Conservation (phyloP, 2,888 invertebrate species). For the Dolichopus griseipennis region DNA sequence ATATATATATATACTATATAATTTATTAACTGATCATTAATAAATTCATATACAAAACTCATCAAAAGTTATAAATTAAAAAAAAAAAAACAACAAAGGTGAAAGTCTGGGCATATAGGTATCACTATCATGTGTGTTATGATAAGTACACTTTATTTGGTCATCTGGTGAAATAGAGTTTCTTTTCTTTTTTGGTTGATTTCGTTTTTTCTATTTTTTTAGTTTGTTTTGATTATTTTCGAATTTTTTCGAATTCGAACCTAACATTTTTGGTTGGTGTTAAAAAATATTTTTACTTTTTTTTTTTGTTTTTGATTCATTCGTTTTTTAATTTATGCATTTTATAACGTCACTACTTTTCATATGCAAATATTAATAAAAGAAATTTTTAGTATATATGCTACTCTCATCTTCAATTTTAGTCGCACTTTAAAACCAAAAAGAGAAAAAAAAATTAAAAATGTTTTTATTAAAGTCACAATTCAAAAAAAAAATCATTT, state of each 20-base stretch:
- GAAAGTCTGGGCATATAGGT: background rate
- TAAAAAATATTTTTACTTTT: background rate
- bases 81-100: background rate
- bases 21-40: too few species aligned
- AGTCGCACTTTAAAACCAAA: background rate
- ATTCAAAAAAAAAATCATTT: background rate
- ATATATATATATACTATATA: too few species aligned
- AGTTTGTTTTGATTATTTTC: too few species aligned
- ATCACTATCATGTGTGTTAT: too few species aligned
- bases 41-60: too few species aligned
- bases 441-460: background rate
- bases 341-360: background rate
- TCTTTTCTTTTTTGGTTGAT: too few species aligned
- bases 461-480: background rate
- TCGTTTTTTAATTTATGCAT: background rate
- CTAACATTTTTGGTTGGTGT: background rate
- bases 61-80: too few species aligned
- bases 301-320: too few species aligned
- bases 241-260: background rate
- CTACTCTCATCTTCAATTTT: background rate
- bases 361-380: background rate
- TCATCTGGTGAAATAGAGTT: too few species aligned
- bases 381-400: background rate
- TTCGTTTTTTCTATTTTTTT: too few species aligned
- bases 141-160: too few species aligned